A percentile compares a stretch with the other conserved stretches of the same genome.
These are phyloP conservation scores for Diplodus sargus DNA, from an alignment of 2,797 vertebrate genomes.

Conservation along the genomic window DNA sequence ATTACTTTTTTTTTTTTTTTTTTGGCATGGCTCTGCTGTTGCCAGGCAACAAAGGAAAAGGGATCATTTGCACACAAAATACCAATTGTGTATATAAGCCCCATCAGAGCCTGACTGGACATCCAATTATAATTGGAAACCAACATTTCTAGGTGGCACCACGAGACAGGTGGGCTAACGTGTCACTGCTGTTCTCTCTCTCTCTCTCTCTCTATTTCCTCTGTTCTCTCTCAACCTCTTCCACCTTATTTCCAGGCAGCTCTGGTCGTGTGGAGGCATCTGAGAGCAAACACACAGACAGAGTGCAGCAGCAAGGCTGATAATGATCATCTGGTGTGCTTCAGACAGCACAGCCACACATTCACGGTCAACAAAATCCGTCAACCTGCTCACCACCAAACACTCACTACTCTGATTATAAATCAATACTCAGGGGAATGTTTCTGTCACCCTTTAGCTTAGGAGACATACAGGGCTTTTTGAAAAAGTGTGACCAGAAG, in stretches of 20 bases:
- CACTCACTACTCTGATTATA: not conserved
- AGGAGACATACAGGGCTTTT: not conserved
- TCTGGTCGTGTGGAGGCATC: not conserved
- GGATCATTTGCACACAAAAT: conserved; percentile 16
- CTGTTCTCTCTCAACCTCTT: not conserved
- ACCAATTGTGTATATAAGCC: conserved; percentile 10
- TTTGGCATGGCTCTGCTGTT: conserved; percentile 43
- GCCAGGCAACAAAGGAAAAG: conserved; percentile 67
- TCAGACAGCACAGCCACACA: not conserved
- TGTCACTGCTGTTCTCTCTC: too few relatives aligned
- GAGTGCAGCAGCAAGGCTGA: not conserved
- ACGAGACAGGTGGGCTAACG: too few relatives aligned
- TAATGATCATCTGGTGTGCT: not conserved
- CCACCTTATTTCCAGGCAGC: not conserved
- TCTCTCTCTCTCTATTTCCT: too few relatives aligned
- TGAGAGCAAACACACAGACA: not conserved
- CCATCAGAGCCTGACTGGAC: conserved; percentile 5
- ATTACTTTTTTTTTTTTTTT: conserved; percentile 4
- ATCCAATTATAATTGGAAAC: conserved; percentile 13
- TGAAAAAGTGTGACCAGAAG: not conserved
- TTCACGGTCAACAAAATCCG: not conserved
- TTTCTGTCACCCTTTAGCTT: not conserved
- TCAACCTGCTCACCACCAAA: not conserved
- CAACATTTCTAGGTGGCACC: not conserved
- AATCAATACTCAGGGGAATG: not conserved